phyloP scores from a whole-genome alignment of 2,797 vertebrate genomes.

The Agapornis canus region DNA sequence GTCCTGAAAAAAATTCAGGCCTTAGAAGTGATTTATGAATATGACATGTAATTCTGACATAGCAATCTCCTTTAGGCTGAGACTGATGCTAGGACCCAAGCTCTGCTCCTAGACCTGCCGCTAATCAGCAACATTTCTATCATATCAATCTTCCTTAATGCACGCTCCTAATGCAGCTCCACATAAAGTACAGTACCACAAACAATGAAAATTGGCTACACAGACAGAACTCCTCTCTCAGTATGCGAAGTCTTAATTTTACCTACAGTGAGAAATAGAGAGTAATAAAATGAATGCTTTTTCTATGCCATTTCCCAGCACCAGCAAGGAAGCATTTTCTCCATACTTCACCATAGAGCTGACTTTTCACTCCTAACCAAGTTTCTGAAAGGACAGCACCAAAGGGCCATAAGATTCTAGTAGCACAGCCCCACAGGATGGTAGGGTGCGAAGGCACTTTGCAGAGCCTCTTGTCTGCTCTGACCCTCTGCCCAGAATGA shows the following conservation, averaged over 20 bases:
- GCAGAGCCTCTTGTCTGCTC: fast-evolving
- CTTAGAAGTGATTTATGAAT: not conserved
- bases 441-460: not conserved
- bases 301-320: not conserved
- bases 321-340: not conserved
- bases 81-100: not conserved
- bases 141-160: not conserved
- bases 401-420: not conserved
- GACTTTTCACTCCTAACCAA: not conserved
- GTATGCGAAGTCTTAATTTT: not conserved
- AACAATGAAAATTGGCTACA: not conserved
- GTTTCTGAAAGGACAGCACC: not conserved
- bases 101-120: not conserved
- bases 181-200: not conserved
- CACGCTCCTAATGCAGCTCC: not conserved
- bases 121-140: not conserved
- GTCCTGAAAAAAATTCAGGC: not conserved
- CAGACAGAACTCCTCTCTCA: not conserved
- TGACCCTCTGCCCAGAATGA: not conserved
- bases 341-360: fast-evolving
- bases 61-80: not conserved
- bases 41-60: not conserved
- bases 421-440: not conserved
- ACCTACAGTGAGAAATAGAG: not conserved
- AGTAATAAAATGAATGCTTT: not conserved